Base-by-base conservation (phyloP, 2,888 invertebrate species). In the Trichogramma dendrolimi region DNA sequence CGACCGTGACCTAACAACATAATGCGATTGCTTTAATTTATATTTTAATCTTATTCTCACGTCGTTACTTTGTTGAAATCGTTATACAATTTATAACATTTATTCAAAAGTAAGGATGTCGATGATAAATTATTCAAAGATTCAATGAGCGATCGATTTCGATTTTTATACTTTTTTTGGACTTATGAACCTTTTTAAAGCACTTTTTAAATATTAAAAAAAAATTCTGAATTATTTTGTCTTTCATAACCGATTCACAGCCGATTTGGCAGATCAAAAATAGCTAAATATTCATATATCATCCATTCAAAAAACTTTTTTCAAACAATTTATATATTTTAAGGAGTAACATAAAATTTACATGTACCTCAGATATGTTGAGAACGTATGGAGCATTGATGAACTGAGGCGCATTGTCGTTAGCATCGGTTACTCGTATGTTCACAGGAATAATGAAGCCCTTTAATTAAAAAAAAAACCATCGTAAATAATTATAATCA, bases 371-470 rank as follows among this genome's bases (percentile, higher is more conserved):
- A 0, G 92, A 92, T 61, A 94, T 86, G 70, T 92, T 91, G 68
- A 90, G 83, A 54, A 87, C 84, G 79, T 91, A 94, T 0, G 93
- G 92, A 1, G 90, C 89, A 68, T 90, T 91, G 63, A 86, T 82
- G 83, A 94, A 94, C 73, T 84, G 83, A 0, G 94, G 94, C 6
- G 92, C 89, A 80, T 94, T 94, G 81, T 94, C 94, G 78, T 94
- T 94, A 65, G 91, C 92, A 80, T 95, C 94, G 68, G 91, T 92
- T 62, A 94, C 94, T 69, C 93, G 85, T 57, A 92, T 88, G 69
- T 89, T 90, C 44, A 92, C 88, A 1, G 92, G 92, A 73, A 92
- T 90, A 61, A 88, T 85, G 76, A 91, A 90, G 67, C 87, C 89
- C 84, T 88, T 80, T 7, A 75, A 67, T 67, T 8, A 55, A 41